Base-by-base conservation (phyloP, 2,888 invertebrate genomes). In the Nemoura dubitans region DNA sequence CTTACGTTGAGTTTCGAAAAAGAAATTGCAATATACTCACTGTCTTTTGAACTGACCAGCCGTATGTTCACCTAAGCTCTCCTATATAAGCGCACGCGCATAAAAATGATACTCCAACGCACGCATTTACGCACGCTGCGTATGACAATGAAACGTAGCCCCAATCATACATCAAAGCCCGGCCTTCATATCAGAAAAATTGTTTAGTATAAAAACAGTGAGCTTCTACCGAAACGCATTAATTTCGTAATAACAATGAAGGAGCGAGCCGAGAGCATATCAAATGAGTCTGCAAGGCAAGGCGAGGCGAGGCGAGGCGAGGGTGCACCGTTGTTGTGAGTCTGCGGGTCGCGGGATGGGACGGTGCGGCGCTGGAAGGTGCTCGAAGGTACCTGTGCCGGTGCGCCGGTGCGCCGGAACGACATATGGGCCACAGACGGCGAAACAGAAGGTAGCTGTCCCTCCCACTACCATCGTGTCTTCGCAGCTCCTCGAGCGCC, bases 211-310 rank as follows among this genome's bases (percentile, higher is more conserved):
- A 84, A 76, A 84, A 84, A 84, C 3, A 36, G 76, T 76, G 0
- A 0, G 3, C 84, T 28, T 76, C 27, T 76, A 26, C 26, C 27
- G 25, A 59, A 43, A 84, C 29, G 59, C 76, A 84, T 84, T 84
- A 84, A 84, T 84, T 84, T 84, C 27, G 28, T 84, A 84, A 84
- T 84, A 84, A 84, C 84, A 84, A 84, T 84, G 84, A 76, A 28
- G 76, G 25, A 76, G 59, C 76, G 76, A 59, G 14, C 27, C 28
- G 76, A 27, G 25, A 84, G 84, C 84, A 84, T 84, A 84, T 84
- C 84, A 76, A 84, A 76, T 83, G 83, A 83, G 82, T 21, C 30
- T 28, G n/a, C 29, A 36, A n/a, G n/a, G 28, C 26, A 27, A 27
- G 26, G 80, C 25, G 80, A 14, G 80, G 36, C 3, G 36, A 36